Percentiles rank a stretch among this genome's conserved stretches.
Evolutionary conservation across 2,888 invertebrate species (phyloP).

Genomic region (Beris morrisii): DNA sequence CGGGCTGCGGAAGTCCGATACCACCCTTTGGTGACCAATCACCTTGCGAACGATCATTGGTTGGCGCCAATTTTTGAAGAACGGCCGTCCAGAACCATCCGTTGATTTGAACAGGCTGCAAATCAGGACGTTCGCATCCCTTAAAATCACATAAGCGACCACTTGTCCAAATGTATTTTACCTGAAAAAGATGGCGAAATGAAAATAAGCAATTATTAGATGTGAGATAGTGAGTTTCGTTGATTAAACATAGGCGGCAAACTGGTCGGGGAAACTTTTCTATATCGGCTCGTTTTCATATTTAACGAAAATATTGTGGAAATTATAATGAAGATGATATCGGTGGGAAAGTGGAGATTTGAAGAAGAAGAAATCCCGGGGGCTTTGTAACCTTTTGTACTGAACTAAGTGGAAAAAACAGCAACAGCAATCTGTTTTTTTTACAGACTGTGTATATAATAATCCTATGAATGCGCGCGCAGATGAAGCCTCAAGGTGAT

Average conservation of each 20-base stretch:
- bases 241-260: not conserved
- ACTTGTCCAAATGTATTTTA: slow-evolving; percentile 90
- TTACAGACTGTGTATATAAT: no score
- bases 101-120: slow-evolving; percentile 77
- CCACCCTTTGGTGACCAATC: slow-evolving; percentile 89
- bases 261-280: not conserved
- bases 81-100: slow-evolving; percentile 94
- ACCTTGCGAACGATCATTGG: slow-evolving; percentile 78
- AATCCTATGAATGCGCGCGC: no score
- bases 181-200: no score
- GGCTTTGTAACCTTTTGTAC: no score
- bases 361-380: no score
- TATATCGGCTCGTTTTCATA: not conserved
- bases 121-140: slow-evolving; percentile 83
- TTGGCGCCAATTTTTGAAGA: slow-evolving; percentile 81
- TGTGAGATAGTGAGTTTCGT: not conserved
- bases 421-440: no score
- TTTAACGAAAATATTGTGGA: not conserved
- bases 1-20: slow-evolving; percentile 83
- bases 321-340: slow-evolving; percentile 7
- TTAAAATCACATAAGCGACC: slow-evolving; percentile 88
- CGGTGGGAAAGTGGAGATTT: slow-evolving; percentile 19
- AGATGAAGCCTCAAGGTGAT: not conserved
- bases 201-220: not conserved
- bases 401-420: no score